Percentiles rank a stretch among this genome's conserved stretches.
Evolutionary conservation across 2,797 vertebrate genomes (phyloP).

Genomic region (Chloroceryle amazona): DNA sequence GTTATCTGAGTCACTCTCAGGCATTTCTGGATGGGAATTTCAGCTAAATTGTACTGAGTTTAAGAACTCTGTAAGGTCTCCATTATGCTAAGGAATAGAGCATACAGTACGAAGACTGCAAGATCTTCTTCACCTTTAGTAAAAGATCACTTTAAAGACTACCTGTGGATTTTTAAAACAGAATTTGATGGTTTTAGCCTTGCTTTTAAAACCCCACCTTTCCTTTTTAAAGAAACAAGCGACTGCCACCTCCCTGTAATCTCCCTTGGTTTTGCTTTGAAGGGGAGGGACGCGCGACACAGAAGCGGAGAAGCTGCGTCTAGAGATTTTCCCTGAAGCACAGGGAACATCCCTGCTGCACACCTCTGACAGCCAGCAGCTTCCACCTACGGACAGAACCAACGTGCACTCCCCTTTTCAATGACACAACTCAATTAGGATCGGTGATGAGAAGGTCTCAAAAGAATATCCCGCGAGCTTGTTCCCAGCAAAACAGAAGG

Average conservation of each 20-base stretch:
- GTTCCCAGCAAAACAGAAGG: conserved; percentile 65
- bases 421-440: conserved; percentile 58
- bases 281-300: neutral
- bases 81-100: neutral
- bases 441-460: conserved; percentile 40
- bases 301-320: neutral
- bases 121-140: neutral
- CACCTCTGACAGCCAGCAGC: neutral
- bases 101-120: neutral
- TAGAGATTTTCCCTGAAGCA: neutral
- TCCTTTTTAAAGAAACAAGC: neutral
- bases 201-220: neutral
- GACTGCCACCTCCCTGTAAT: neutral
- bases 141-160: neutral
- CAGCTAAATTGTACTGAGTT: neutral
- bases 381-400: neutral
- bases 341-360: conserved; percentile 4
- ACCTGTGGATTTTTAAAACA: neutral
- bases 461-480: conserved; percentile 44
- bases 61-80: neutral
- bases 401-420: conserved; percentile 41
- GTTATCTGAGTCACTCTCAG: neutral
- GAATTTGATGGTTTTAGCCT: neutral
- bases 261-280: neutral
- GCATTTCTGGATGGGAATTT: neutral